Evolutionary conservation across 2,113 vertebrate genomes (phyloP).

Genomic region (Nothobranchius furzeri): DNA sequence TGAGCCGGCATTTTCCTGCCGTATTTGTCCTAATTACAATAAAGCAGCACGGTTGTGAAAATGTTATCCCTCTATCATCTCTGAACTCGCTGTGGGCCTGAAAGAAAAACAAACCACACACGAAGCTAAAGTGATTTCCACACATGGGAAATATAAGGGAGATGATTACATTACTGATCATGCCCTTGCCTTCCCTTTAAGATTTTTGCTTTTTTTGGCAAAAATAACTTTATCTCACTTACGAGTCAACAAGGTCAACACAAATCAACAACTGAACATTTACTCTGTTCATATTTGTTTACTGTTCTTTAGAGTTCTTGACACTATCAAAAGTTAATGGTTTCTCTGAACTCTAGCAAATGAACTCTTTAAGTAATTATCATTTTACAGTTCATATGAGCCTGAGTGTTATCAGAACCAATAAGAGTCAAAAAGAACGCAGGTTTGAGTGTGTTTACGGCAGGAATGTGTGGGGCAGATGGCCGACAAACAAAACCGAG

Average conservation of each 20-base stretch:
- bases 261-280: not conserved
- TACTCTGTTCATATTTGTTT: not conserved
- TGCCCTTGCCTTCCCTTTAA: constrained; percentile 28
- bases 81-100: constrained; percentile 21
- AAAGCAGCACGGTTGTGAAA: constrained; percentile 24
- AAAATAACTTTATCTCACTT: constrained; percentile 3
- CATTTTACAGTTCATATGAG: not conserved
- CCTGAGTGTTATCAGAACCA: not conserved
- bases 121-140: constrained; percentile 22
- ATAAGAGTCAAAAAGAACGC: not conserved
- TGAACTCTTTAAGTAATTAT: not conserved
- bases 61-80: constrained; percentile 45
- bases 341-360: not conserved
- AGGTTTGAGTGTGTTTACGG: constrained; percentile 4
- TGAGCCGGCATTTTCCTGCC: constrained; percentile 27
- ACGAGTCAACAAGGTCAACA: not conserved
- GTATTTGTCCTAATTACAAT: constrained; percentile 62
- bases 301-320: not conserved
- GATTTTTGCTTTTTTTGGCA: not conserved
- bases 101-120: constrained; percentile 16
- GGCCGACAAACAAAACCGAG: constrained; percentile 33
- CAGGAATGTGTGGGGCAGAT: constrained; percentile 51
- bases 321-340: not conserved
- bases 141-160: constrained; percentile 19
- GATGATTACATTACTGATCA: constrained; percentile 20